Evolutionary conservation across 1,140 invertebrate genomes (phyloP).

Genomic region (Drosophila punjabiensis): DNA sequence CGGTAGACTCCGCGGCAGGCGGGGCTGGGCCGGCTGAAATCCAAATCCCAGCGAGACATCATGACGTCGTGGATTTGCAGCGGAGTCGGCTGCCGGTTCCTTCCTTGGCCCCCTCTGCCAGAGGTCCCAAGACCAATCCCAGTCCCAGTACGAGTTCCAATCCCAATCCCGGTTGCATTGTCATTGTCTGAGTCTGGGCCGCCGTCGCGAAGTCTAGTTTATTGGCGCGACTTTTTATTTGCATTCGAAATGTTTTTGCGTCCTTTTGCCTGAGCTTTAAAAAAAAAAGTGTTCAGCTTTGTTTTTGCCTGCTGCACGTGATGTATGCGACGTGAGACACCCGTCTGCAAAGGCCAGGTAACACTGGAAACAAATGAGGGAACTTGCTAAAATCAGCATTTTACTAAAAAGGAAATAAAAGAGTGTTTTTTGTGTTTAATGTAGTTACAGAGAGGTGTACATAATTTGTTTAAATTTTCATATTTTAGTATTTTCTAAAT

Average conservation of each 20-base stretch:
- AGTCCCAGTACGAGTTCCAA: not conserved
- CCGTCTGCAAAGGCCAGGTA: conserved; percentile 3
- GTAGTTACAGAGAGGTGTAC: no score
- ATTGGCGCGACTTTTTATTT: conserved; percentile 85
- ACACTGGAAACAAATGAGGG: conserved; percentile 3
- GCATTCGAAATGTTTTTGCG: conserved; percentile 70
- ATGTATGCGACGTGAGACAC: conserved; percentile 66
- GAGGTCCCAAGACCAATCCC: not conserved
- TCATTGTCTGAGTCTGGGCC: conserved; percentile 48
- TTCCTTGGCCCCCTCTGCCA: conserved; percentile 2
- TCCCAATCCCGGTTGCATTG: conserved; percentile 36
- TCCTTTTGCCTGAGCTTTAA: conserved; percentile 14
- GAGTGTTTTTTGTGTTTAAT: not conserved
- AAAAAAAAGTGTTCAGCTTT: conserved; percentile 9
- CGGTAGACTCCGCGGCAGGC: conserved; percentile 18
- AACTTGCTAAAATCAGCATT: not conserved
- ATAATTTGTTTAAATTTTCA: not conserved
- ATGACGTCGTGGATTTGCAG: conserved; percentile 77
- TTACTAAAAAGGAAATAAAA: not conserved
- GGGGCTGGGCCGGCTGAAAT: conserved; percentile 55
- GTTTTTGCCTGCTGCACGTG: conserved; percentile 65
- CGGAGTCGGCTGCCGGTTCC: conserved; percentile 26
- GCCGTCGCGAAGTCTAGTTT: conserved; percentile 83
- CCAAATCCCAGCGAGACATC: conserved; percentile 84
- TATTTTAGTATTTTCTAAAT: not conserved